These are phyloP conservation scores for Delia radicum DNA, from an alignment of 1,140 invertebrate genomes.

Conservation along the genomic window DNA sequence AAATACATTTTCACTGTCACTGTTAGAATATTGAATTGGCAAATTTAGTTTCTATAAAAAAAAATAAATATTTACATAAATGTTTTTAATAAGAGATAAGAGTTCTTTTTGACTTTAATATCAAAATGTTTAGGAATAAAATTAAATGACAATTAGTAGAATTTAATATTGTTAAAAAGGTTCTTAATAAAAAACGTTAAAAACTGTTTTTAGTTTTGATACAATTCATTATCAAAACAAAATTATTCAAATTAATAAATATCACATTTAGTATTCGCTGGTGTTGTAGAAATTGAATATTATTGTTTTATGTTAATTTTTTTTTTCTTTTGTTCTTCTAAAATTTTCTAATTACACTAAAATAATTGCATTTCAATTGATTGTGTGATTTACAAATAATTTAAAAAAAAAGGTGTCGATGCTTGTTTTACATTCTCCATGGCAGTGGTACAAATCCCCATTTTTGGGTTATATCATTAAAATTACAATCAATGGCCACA, in stretches of 20 bases:
- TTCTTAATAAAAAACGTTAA: too few species aligned
- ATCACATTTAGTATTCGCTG: constrained; percentile 28
- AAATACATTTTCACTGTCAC: too few species aligned
- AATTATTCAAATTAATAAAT: constrained; percentile 27
- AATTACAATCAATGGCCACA: constrained; percentile 44
- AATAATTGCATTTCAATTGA: constrained; percentile 12
- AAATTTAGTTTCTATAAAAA: too few species aligned
- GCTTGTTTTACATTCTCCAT: constrained; percentile 51
- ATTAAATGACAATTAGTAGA: too few species aligned
- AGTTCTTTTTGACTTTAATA: too few species aligned
- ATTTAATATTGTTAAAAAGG: too few species aligned
- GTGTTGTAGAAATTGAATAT: constrained; percentile 17
- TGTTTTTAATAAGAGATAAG: too few species aligned
- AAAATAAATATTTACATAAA: neutral
- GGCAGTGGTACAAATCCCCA: constrained; percentile 52
- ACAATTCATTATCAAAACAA: neutral
- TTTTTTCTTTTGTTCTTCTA: neutral
- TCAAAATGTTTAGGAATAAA: too few species aligned
- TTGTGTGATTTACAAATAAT: neutral
- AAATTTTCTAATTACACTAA: constrained; percentile 8
- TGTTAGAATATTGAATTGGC: too few species aligned
- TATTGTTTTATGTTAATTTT: neutral
- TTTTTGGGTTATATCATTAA: constrained; percentile 52
- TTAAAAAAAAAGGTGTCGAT: too few species aligned
- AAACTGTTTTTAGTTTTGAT: neutral